Evolutionary conservation across 2,113 vertebrate genomes (phyloP), one percentile per base, ranked within the genome.

Genomic region (Tauraco erythrolophus): DNA sequence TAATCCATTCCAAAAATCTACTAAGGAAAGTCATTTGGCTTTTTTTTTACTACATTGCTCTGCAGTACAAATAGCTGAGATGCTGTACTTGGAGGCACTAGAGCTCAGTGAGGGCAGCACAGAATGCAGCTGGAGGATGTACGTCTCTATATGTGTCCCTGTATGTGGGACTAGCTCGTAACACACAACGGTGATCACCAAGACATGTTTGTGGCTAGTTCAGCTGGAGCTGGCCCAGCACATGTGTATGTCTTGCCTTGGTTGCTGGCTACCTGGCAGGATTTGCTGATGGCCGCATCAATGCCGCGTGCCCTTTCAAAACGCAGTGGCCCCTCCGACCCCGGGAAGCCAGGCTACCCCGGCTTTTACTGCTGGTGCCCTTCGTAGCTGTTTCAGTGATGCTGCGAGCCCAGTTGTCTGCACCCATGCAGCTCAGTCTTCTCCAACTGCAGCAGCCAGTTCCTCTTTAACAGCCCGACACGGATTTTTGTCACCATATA

Each of bases 161-260:
- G 12, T 25, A 3, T 5, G 4, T 9, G 23, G 62, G 50, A 30
- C 25, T 24, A 17, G 57, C 57, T 76, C 7, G 2, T 21, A 51
- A 10, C 25, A 19, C 0, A 0, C 31, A n/a, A n/a, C n/a, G 8
- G 33, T 8, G 41, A 24, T 41, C 30, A 10, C 3, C 46, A 50
- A 17, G 24, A 71, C 51, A 10, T 66, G 31, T 28, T 17, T 37
- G 68, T 11, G 74, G 23, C 46, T 33, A 5, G 5, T 33, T 78
- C 66, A 51, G 54, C 61, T 58, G 54, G 21, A 56, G 48, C 48
- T 23, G 50, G 30, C 56, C 6, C 48, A 37, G 61, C 23, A 33
- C 24, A 45, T 5, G 18, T 5, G 2, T 8, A 3, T 1, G 2
- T 13, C 56, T 46, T 39, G 54, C 68, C 72, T 45, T 6, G 33